Percentiles rank a stretch among this genome's conserved stretches.
Conservation (phyloP, 2,797 vertebrate species). For the Thunnus albacares region DNA sequence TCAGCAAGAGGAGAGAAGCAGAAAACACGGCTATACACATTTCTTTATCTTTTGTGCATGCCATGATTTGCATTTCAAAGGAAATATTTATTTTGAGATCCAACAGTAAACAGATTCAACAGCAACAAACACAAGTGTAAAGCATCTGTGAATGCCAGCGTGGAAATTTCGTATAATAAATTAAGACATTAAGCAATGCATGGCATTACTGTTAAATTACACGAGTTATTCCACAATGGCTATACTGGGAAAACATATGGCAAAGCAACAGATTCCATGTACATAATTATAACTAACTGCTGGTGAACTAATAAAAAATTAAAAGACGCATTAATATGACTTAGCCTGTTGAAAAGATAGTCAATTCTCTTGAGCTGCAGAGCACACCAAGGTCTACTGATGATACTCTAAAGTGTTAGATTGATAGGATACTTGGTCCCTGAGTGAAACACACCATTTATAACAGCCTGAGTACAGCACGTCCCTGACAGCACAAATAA, state of each 20-base stretch:
- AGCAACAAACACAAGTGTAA: conserved; percentile 44
- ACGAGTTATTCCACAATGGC: conserved; percentile 19
- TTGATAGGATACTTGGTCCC: conserved; percentile 74
- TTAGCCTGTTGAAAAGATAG: conserved; percentile 37
- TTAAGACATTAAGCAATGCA: conserved; percentile 38
- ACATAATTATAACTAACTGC: conserved; percentile 18
- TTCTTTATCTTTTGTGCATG: conserved; percentile 46
- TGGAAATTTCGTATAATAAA: conserved; percentile 29
- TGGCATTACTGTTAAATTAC: conserved; percentile 29
- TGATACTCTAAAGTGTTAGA: conserved; percentile 70
- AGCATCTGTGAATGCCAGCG: conserved; percentile 33
- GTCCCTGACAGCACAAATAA: conserved; percentile 66
- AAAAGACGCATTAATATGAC: conserved; percentile 38
- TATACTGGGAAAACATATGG: conserved; percentile 13
- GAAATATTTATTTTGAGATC: conserved; percentile 70
- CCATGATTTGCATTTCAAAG: conserved; percentile 74
- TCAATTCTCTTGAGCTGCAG: conserved; percentile 42
- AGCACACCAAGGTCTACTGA: conserved; percentile 61
- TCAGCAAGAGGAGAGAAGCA: conserved; percentile 20
- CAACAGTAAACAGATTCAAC: conserved; percentile 47
- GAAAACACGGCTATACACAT: conserved; percentile 20
- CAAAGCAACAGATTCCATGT: conserved; percentile 23
- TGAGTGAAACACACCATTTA: conserved; percentile 71
- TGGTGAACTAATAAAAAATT: conserved; percentile 22
- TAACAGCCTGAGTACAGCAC: conserved; percentile 61